Evolutionary conservation across 2,797 vertebrate genomes (phyloP).

Genomic region (Darevskia mixta): DNA sequence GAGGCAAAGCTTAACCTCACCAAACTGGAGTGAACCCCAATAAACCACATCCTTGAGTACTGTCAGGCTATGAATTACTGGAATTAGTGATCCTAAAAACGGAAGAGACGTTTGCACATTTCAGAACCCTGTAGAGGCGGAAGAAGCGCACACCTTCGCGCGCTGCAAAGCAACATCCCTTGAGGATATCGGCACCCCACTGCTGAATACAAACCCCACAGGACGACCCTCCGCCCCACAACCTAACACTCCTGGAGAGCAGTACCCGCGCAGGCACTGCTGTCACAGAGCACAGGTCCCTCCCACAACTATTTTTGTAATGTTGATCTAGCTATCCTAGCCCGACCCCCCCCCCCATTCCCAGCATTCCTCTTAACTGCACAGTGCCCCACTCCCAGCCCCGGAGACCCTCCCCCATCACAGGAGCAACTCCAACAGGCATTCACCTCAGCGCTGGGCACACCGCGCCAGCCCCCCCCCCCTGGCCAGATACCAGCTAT

Average conservation of each 20-base stretch:
- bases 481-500: neutral
- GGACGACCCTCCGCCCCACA: neutral
- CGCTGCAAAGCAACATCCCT: neutral
- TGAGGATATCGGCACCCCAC: neutral
- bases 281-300: neutral
- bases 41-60: neutral
- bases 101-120: neutral
- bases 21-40: neutral
- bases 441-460: too few relatives aligned
- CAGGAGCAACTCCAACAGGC: neutral
- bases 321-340: neutral
- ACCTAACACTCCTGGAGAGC: neutral
- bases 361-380: neutral
- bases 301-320: constrained; percentile 28
- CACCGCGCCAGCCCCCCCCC: neutral
- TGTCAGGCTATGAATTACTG: neutral
- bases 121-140: neutral
- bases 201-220: neutral
- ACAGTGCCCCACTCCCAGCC: neutral
- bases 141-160: neutral
- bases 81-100: neutral
- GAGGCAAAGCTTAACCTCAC: neutral
- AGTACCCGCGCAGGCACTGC: neutral
- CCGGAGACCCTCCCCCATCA: neutral
- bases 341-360: neutral